These are phyloP conservation scores for Acanthis flammea DNA, from an alignment of 2,797 vertebrate genomes.

Conservation along the genomic window DNA sequence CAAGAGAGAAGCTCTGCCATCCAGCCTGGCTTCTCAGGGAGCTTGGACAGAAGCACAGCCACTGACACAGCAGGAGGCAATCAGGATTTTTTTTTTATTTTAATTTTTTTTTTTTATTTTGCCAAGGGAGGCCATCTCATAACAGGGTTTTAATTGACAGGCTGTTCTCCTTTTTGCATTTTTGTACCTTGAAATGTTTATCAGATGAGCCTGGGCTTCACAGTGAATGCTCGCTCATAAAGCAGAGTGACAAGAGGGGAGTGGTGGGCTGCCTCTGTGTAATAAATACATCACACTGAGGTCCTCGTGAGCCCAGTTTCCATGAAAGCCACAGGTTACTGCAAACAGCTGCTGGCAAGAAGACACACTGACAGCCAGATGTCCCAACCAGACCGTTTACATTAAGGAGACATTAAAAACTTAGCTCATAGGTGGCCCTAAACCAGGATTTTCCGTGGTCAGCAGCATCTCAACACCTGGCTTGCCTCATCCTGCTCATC, in stretches of 20 bases:
- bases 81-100: neutral
- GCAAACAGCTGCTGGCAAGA: slow-evolving; percentile 70
- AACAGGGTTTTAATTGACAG: slow-evolving; percentile 11
- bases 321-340: slow-evolving; percentile 70
- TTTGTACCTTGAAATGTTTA: slow-evolving; percentile 64
- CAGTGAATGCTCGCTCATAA: slow-evolving; percentile 22
- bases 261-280: slow-evolving; percentile 46
- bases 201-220: slow-evolving; percentile 39
- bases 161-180: slow-evolving; percentile 44
- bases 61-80: neutral
- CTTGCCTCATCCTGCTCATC: slow-evolving; percentile 26
- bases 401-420: slow-evolving; percentile 69
- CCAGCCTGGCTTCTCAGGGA: neutral
- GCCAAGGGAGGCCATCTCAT: neutral
- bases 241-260: slow-evolving; percentile 60
- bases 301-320: slow-evolving; percentile 66
- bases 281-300: slow-evolving; percentile 69
- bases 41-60: neutral
- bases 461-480: slow-evolving; percentile 60
- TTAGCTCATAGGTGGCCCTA: slow-evolving; percentile 73
- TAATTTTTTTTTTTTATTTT: neutral
- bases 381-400: slow-evolving; percentile 68
- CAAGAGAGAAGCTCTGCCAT: neutral
- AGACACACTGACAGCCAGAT: slow-evolving; percentile 72
- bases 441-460: slow-evolving; percentile 65